Percentiles rank a stretch among this genome's conserved stretches.
Evolutionary conservation across 2,888 invertebrate species (phyloP).

Genomic region (Sepiola atlantica): DNA sequence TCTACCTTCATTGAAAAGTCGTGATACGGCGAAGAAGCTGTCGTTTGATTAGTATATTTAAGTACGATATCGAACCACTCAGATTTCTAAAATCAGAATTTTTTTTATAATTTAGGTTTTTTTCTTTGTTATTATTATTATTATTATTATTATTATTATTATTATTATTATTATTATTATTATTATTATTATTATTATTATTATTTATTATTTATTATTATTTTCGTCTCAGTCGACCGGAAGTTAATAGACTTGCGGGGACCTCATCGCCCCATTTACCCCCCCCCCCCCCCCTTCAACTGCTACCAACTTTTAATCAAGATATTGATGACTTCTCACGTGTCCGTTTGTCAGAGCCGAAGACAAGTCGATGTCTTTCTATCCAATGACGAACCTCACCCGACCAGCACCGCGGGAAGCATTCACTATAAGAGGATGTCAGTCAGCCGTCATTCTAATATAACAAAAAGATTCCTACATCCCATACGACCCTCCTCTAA

Average conservation of each 20-base stretch:
- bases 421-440: background rate
- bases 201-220: background rate
- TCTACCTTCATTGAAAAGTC: no score
- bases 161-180: no score
- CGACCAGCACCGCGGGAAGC: background rate
- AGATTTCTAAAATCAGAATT: no score
- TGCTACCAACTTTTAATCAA: background rate
- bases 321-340: slow-evolving; percentile 1
- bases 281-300: background rate
- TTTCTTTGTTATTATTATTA: no score
- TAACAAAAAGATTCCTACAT: background rate
- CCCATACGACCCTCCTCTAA: background rate
- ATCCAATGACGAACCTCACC: background rate
- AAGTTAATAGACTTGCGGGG: background rate
- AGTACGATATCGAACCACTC: no score
- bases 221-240: background rate
- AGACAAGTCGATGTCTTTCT: background rate
- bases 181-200: no score
- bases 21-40: no score
- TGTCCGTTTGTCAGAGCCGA: background rate
- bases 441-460: background rate
- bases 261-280: no score
- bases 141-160: no score
- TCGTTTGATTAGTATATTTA: no score
- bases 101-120: no score